phyloP scores from a whole-genome alignment of 2,113 vertebrate genomes.

The Sceloporus undulatus region DNA sequence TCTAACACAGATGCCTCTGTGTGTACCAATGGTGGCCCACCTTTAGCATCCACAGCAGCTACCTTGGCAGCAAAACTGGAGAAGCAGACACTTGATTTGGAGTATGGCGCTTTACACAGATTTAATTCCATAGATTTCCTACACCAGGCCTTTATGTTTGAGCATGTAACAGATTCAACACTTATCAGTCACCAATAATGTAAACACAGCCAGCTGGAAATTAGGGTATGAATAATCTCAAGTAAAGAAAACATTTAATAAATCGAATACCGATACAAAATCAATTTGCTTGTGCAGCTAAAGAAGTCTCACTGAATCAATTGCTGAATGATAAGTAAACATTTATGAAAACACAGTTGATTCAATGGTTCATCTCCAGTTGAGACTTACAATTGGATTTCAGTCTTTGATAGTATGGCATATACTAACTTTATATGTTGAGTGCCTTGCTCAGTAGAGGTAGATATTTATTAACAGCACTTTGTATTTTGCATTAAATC shows the following conservation, averaged over 20 bases:
- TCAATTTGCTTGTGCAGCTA: no score
- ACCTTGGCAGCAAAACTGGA: background rate
- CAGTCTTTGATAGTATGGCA: background rate
- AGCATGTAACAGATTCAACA: background rate
- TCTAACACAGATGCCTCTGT: no score
- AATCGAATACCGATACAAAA: background rate
- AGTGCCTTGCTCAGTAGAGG: background rate
- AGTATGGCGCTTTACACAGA: background rate
- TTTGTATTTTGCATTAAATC: background rate
- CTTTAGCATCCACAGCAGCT: background rate
- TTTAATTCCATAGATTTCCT: background rate
- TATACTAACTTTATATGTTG: background rate
- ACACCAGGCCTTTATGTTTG: background rate
- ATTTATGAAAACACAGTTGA: no score
- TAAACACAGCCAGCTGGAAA: no score
- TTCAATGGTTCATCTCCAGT: no score
- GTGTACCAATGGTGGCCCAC: no score
- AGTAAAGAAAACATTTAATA: background rate
- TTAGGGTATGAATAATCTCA: background rate
- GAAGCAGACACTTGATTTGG: background rate
- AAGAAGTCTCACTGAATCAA: no score
- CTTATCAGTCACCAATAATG: background rate
- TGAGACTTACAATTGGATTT: no score
- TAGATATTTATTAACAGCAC: conserved; percentile 30
- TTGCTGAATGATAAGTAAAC: no score